phyloP scores from a whole-genome alignment of 92 coral and sea anemone genomes.

The Metridium senile region DNA sequence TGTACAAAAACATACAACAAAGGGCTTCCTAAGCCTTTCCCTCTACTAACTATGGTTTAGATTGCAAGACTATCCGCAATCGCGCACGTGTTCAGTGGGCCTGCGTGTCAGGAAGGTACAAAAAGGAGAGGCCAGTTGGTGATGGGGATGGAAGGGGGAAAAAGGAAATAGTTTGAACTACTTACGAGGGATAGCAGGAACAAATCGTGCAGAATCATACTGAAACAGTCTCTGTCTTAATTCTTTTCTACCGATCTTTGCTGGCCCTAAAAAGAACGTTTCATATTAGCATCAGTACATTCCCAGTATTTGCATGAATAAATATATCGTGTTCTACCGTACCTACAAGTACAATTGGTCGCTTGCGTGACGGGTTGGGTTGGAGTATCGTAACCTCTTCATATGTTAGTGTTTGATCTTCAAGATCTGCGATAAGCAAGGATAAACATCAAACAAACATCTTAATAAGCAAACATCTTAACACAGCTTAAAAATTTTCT shows the following conservation, averaged over 20 bases:
- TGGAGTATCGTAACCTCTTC: constrained; percentile 89
- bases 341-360: constrained; percentile 94
- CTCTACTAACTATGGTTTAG: too few relatives aligned
- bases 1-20: too few relatives aligned
- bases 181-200: constrained; percentile 96
- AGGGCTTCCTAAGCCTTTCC: too few relatives aligned
- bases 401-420: constrained; percentile 86
- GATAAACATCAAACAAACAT: neutral
- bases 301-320: neutral
- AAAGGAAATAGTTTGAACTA: too few relatives aligned
- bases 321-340: neutral
- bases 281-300: too few relatives aligned
- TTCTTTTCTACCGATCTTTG: constrained; percentile 89
- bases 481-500: too few relatives aligned
- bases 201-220: constrained; percentile 83
- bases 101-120: too few relatives aligned
- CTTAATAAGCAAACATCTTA: too few relatives aligned
- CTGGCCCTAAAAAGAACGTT: constrained; percentile 78
- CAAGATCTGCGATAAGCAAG: constrained; percentile 49
- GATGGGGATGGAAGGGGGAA: too few relatives aligned
- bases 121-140: too few relatives aligned
- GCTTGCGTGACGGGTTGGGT: constrained; percentile 77
- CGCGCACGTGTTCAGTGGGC: too few relatives aligned
- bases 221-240: constrained; percentile 83
- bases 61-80: too few relatives aligned